phyloP scores from a whole-genome alignment of 1,140 invertebrate genomes.

The Drosophila virilis region DNA sequence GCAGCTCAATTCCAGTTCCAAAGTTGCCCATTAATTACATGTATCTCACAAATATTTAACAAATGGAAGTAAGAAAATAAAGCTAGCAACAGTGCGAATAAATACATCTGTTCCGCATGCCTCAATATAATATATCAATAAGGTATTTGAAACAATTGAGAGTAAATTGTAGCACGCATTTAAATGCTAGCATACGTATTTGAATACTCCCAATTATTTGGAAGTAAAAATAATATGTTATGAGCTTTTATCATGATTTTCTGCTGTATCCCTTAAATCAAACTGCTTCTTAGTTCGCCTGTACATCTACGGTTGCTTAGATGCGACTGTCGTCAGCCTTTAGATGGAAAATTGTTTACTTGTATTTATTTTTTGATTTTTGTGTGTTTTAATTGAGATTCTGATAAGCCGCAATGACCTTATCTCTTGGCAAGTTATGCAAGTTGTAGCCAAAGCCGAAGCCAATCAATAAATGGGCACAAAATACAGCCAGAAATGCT shows the following conservation, averaged over 20 bases:
- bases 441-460: constrained; percentile 2
- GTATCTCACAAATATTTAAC: constrained; percentile 18
- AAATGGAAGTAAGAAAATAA: constrained; percentile 2
- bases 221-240: neutral
- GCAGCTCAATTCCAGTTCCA: constrained; percentile 5
- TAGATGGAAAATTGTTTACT: neutral
- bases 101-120: neutral
- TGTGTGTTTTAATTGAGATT: constrained; percentile 15
- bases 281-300: neutral
- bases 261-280: neutral
- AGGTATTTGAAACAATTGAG: neutral
- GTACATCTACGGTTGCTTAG: neutral
- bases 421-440: constrained; percentile 1
- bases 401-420: neutral
- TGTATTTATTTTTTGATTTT: neutral
- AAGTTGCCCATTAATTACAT: constrained; percentile 16
- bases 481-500: neutral
- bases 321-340: neutral
- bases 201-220: no score
- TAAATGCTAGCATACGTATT: no score
- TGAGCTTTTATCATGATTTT: neutral
- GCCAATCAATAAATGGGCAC: constrained; percentile 16
- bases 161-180: neutral
- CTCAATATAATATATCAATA: neutral
- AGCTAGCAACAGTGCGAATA: no score